Conservation (phyloP, 1,140 invertebrate genomes). For the Marisa cornuarietis region DNA sequence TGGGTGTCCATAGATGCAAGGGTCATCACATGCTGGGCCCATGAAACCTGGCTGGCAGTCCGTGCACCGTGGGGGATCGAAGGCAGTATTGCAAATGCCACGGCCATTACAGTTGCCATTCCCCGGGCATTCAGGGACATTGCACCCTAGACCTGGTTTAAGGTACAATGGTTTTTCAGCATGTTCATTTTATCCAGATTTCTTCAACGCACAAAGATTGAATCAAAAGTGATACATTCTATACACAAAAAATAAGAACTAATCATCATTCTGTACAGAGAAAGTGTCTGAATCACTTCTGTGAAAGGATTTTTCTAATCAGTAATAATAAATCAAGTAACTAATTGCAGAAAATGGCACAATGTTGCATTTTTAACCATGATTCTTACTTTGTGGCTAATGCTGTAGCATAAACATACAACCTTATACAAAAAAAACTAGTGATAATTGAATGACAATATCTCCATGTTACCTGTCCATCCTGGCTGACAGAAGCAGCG, state of each 20-base stretch:
- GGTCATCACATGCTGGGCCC: slow-evolving; percentile 48
- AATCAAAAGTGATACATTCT: too few relatives aligned
- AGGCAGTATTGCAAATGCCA: slow-evolving; percentile 42
- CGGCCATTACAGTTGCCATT: slow-evolving; percentile 46
- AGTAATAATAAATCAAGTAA: too few relatives aligned
- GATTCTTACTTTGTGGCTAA: too few relatives aligned
- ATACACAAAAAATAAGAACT: too few relatives aligned
- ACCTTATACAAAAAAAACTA: background rate
- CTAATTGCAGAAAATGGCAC: too few relatives aligned
- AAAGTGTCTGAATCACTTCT: too few relatives aligned
- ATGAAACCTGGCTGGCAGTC: slow-evolving; percentile 47
- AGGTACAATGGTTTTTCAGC: too few relatives aligned
- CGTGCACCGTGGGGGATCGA: slow-evolving; percentile 48
- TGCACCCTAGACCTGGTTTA: slow-evolving; percentile 32
- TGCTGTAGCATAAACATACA: background rate
- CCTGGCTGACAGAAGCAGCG: slow-evolving; percentile 52
- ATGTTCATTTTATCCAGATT: too few relatives aligned
- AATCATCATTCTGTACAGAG: too few relatives aligned
- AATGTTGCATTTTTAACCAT: too few relatives aligned
- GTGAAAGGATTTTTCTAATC: too few relatives aligned
- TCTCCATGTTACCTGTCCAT: slow-evolving; percentile 46
- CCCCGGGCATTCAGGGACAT: slow-evolving; percentile 48
- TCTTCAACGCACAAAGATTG: too few relatives aligned
- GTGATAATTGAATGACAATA: background rate
- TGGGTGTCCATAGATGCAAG: slow-evolving; percentile 44